Conservation (phyloP, 2,113 vertebrate species). For the Cinclus mexicanus region DNA sequence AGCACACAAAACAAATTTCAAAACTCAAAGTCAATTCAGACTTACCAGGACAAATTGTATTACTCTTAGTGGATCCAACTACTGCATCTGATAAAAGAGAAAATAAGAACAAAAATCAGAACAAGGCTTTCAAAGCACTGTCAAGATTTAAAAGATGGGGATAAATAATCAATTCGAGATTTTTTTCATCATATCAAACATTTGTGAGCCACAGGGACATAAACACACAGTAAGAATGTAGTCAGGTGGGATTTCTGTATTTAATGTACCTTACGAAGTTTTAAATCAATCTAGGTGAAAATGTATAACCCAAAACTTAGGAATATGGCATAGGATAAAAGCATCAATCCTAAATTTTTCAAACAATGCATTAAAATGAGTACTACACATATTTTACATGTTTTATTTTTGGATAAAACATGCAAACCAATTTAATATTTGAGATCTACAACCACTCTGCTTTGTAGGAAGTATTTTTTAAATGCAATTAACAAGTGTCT, state of each 20-base stretch:
- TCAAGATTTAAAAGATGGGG: not conserved
- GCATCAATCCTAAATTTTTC: not conserved
- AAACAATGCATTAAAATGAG: not conserved
- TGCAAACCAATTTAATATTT: not conserved
- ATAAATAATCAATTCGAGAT: not conserved
- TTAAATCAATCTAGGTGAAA: not conserved
- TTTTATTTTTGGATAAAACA: not conserved
- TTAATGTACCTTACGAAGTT: not conserved
- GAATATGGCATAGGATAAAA: not conserved
- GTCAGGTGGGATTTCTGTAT: not conserved
- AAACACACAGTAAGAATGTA: not conserved
- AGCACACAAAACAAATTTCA: not conserved
- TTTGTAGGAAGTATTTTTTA: not conserved
- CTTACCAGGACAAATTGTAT: conserved; percentile 92
- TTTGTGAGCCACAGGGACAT: not conserved
- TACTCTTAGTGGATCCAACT: conserved; percentile 85
- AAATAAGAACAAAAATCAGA: not conserved
- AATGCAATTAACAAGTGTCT: not conserved
- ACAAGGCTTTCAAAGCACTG: not conserved
- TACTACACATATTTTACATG: not conserved
- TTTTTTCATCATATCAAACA: not conserved
- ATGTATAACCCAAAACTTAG: accelerated
- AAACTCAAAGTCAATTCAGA: not conserved
- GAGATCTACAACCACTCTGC: not conserved
- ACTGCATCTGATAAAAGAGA: conserved; percentile 80